Percentiles rank a stretch among this genome's conserved stretches.
Conservation (phyloP, 2,113 vertebrate species). For the Clinocottus analis region DNA sequence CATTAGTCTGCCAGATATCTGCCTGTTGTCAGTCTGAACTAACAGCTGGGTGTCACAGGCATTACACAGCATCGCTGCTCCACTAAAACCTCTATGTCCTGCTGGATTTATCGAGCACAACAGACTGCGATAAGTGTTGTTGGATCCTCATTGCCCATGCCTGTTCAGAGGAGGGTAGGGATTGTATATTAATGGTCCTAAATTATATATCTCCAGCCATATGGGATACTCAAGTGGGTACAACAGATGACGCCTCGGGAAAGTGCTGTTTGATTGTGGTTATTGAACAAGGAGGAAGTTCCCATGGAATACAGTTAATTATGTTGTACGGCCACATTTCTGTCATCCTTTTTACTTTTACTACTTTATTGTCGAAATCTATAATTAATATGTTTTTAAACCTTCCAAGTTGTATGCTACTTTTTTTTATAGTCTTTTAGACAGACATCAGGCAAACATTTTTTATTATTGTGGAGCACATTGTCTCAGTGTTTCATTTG, state of each 20-base stretch:
- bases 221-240: slow-evolving; percentile 71
- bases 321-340: background rate
- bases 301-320: slow-evolving; percentile 7
- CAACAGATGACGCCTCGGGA: slow-evolving; percentile 69
- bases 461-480: slow-evolving; percentile 6
- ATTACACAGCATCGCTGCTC: slow-evolving; percentile 52
- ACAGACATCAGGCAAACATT: slow-evolving; percentile 23
- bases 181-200: slow-evolving; percentile 79
- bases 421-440: background rate
- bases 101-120: slow-evolving; percentile 58
- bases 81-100: slow-evolving; percentile 57
- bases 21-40: slow-evolving; percentile 68
- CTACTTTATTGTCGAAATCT: background rate
- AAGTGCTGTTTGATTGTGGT: slow-evolving; percentile 59
- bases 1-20: slow-evolving; percentile 63
- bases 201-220: slow-evolving; percentile 78
- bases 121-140: slow-evolving; percentile 49
- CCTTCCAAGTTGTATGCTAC: background rate
- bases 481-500: slow-evolving; percentile 29
- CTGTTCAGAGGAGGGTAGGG: slow-evolving; percentile 47
- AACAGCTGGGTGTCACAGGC: slow-evolving; percentile 67
- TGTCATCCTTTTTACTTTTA: background rate
- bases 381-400: background rate
- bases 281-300: slow-evolving; percentile 34
- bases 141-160: slow-evolving; percentile 37